Evolutionary conservation across 2,797 vertebrate species (phyloP).

Genomic region (Peromyscus attwateri): DNA sequence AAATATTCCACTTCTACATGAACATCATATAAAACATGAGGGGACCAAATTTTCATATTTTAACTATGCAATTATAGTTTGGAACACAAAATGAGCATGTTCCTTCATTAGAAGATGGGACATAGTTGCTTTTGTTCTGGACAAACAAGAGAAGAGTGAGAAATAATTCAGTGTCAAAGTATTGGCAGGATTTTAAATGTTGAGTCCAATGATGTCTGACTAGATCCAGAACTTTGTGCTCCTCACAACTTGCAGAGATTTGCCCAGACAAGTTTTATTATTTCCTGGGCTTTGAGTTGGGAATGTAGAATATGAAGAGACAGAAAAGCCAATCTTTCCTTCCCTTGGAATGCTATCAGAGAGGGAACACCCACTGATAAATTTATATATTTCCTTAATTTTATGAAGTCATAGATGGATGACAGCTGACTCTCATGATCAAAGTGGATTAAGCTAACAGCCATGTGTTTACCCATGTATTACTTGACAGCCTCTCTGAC

Average conservation of each 20-base stretch:
- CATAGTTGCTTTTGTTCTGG: background rate
- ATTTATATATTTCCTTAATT: background rate
- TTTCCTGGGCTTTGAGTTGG: background rate
- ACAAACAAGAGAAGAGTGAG: background rate
- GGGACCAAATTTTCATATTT: background rate
- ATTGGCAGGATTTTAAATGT: background rate
- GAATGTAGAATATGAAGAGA: background rate
- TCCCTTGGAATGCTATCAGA: background rate
- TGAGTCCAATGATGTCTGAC: background rate
- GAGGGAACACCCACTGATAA: background rate
- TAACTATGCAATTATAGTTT: too few species aligned
- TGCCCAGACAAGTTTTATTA: too few species aligned
- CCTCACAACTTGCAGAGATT: background rate
- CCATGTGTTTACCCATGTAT: background rate
- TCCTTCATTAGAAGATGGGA: too few species aligned
- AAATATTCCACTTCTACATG: background rate
- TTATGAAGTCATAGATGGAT: background rate
- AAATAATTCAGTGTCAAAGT: background rate
- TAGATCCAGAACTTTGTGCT: background rate
- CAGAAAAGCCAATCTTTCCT: too few species aligned
- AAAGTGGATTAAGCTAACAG: background rate
- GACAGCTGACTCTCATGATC: background rate
- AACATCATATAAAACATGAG: background rate
- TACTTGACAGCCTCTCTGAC: background rate
- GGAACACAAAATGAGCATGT: background rate